Percentiles rank a stretch among this genome's conserved stretches.
These are phyloP conservation scores for Tichodroma muraria DNA, from an alignment of 2,113 vertebrate species.

Conservation along the genomic window DNA sequence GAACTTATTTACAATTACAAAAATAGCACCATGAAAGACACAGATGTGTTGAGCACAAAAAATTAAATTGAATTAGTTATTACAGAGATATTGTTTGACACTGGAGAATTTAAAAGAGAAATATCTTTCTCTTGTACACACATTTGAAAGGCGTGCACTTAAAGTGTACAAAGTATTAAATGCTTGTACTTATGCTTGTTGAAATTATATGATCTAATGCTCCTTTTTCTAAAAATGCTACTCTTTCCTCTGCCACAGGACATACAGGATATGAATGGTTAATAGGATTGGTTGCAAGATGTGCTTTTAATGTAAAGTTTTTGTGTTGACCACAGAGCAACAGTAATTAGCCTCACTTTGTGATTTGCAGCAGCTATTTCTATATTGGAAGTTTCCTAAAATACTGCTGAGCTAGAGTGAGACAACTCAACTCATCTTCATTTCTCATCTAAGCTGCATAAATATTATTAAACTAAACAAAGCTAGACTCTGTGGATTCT, in stretches of 20 bases:
- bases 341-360: not conserved
- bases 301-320: not conserved
- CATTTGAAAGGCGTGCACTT: not conserved
- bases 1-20: slow-evolving; percentile 43
- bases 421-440: not conserved
- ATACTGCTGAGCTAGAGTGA: not conserved
- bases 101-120: not conserved
- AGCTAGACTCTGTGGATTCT: not conserved
- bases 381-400: not conserved
- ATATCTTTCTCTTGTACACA: not conserved
- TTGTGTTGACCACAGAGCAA: not conserved
- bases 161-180: not conserved
- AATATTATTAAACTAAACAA: slow-evolving; percentile 3
- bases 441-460: not conserved
- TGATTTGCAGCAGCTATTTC: slow-evolving; percentile 16
- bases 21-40: slow-evolving; percentile 48
- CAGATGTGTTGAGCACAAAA: slow-evolving; percentile 31
- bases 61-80: not conserved
- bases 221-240: not conserved
- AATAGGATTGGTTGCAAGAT: not conserved
- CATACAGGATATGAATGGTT: not conserved
- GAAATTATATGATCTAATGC: not conserved
- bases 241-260: not conserved
- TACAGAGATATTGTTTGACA: not conserved
- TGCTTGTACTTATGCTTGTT: not conserved